These are phyloP conservation scores for Engystomops pustulosus DNA, from an alignment of 2,113 vertebrate species.

Conservation along the genomic window DNA sequence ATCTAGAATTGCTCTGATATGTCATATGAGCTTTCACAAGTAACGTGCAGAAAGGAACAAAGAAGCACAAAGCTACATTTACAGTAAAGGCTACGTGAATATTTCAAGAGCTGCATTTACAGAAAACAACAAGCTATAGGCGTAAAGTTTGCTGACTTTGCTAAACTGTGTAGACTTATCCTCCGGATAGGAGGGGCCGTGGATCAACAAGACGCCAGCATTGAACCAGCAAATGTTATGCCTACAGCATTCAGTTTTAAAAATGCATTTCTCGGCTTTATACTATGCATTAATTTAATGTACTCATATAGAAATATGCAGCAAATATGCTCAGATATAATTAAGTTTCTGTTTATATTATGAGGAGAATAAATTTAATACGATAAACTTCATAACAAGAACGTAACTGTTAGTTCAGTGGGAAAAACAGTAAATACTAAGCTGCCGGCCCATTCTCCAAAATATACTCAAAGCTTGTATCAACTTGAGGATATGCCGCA, in stretches of 20 bases:
- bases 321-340: background rate
- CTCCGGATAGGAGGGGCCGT: constrained; percentile 10
- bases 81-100: constrained; percentile 40
- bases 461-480: too few relatives aligned
- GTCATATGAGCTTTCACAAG: background rate
- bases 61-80: constrained; percentile 15
- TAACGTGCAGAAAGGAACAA: background rate
- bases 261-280: constrained; percentile 17
- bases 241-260: constrained; percentile 41
- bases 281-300: background rate
- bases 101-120: background rate
- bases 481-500: too few relatives aligned
- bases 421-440: background rate
- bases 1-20: background rate
- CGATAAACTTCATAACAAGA: too few relatives aligned
- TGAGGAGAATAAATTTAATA: too few relatives aligned
- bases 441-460: background rate
- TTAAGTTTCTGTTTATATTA: background rate
- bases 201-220: constrained; percentile 48
- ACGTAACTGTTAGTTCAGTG: too few relatives aligned
- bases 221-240: constrained; percentile 48
- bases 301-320: background rate
- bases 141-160: constrained; percentile 50
- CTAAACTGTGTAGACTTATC: constrained; percentile 14
- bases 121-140: constrained; percentile 48